Evolutionary conservation across 1,140 invertebrate species (phyloP), one percentile per base, ranked within the genome.

Genomic region (Drosophila eugracilis): DNA sequence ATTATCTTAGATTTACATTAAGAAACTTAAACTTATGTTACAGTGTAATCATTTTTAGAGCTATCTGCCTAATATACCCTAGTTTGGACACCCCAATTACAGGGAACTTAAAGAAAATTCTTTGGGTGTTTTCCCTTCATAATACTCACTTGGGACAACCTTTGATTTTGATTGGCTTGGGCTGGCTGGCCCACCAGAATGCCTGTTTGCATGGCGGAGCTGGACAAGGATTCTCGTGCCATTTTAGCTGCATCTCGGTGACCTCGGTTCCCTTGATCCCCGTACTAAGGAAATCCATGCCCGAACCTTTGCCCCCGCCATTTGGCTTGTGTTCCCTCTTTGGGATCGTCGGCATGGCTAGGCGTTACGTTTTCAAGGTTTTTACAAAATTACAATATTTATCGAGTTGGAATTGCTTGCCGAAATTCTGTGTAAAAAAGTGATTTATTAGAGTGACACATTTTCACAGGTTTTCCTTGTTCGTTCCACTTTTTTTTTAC

Each of bases 101-200:
- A 30, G 15, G 48, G n/a, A 30, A 24, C 14, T 2, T n/a, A 12
- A 6, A 5, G 12, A 50, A 58, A 32, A 75, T 75, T 10, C 32
- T 3, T 28, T 42, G 54, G 39, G 63, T 47, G 26, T 44, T 19
- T 14, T 55, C 36, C 45, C 41, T 77, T 58, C n/a, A n/a, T 53
- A 24, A 41, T 41, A 83, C 83, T 88, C 71, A 88, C 83, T 88
- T 88, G 65, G 84, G 84, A 26, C 83, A 88, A 49, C 83, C 83
- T 76, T 88, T 88, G 83, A 88, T 88, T 88, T 88, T 88, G 52
- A 90, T 48, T 10, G 89, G 75, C 39, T 90, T 90, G n/a, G 89
- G 89, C n/a, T 85, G 89, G 39, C 75, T 83, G 54, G 89, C 81
- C 89, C 89, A 90, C 89, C 89, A 90, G 57, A 90, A 90, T 22